Evolutionary conservation across 2,113 vertebrate genomes (phyloP).

Genomic region (Gasterosteus aculeatus): DNA sequence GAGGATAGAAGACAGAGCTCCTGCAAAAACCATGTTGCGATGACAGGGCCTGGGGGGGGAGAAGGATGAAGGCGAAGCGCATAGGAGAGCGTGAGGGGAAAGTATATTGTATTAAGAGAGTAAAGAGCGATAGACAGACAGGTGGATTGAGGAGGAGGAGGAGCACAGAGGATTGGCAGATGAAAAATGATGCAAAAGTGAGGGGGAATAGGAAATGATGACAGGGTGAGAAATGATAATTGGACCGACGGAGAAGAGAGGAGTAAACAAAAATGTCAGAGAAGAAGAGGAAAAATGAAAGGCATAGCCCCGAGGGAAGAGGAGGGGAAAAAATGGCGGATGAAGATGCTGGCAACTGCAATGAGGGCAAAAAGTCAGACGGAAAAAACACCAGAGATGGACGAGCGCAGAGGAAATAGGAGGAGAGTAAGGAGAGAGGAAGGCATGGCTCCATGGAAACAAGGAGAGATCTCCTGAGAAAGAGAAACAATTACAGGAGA

Average conservation of each 20-base stretch:
- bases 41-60: conserved; percentile 1
- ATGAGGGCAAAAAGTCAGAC: conserved; percentile 38
- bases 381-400: conserved; percentile 47
- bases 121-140: conserved; percentile 36
- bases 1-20: conserved; percentile 9
- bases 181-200: conserved; percentile 10
- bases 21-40: conserved; percentile 25
- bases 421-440: conserved; percentile 15
- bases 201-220: conserved; percentile 30
- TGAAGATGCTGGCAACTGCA: conserved; percentile 19
- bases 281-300: conserved; percentile 3
- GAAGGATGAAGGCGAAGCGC: conserved; percentile 24
- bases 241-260: conserved; percentile 29
- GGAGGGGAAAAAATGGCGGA: conserved; percentile 19
- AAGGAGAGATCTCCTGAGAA: conserved; percentile 35
- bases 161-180: background rate
- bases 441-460: conserved; percentile 48
- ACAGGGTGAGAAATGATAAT: conserved; percentile 47
- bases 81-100: conserved; percentile 9
- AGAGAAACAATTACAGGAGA: conserved; percentile 29
- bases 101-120: conserved; percentile 29
- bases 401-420: conserved; percentile 42
- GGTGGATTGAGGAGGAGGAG: conserved; percentile 15
- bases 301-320: background rate
- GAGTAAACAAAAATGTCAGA: conserved; percentile 13